phyloP scores from a whole-genome alignment of 2,888 invertebrate genomes.

The Pogonocherus hispidulus region DNA sequence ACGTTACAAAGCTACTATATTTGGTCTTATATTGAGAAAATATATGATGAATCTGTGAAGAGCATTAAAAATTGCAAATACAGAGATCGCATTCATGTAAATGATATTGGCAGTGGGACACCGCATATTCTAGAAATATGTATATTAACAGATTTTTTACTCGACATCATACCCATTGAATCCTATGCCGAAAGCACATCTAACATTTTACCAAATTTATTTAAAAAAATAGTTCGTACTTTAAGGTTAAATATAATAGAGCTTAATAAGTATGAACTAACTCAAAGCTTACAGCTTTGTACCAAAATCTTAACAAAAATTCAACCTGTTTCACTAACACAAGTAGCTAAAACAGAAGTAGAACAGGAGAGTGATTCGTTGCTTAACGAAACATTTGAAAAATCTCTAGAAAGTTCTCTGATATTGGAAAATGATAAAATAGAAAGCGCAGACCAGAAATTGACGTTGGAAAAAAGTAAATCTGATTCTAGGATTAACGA shows the following conservation, averaged over 20 bases:
- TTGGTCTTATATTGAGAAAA: constrained; percentile 83
- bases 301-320: constrained; percentile 82
- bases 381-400: constrained; percentile 41
- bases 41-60: constrained; percentile 71
- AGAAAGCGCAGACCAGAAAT: constrained; percentile 51
- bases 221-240: constrained; percentile 76
- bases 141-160: constrained; percentile 79
- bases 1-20: constrained; percentile 88
- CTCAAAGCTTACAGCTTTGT: constrained; percentile 77
- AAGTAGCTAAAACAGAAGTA: constrained; percentile 48
- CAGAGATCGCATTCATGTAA: constrained; percentile 59
- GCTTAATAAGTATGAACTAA: constrained; percentile 75
- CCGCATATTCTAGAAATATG: constrained; percentile 80
- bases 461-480: constrained; percentile 75
- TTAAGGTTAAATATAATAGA: constrained; percentile 73
- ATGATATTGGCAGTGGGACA: constrained; percentile 76
- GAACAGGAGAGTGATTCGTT: constrained; percentile 44
- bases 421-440: constrained; percentile 41
- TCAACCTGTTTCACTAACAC: constrained; percentile 74
- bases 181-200: constrained; percentile 83
- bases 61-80: constrained; percentile 59
- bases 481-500: constrained; percentile 77
- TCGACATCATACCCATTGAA: constrained; percentile 83
- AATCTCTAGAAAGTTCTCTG: constrained; percentile 43
- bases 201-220: constrained; percentile 83